A percentile compares a stretch with the other conserved stretches of the same genome.
Conservation (phyloP, 2,888 invertebrate genomes). For the Nemotelus nigrinus region DNA sequence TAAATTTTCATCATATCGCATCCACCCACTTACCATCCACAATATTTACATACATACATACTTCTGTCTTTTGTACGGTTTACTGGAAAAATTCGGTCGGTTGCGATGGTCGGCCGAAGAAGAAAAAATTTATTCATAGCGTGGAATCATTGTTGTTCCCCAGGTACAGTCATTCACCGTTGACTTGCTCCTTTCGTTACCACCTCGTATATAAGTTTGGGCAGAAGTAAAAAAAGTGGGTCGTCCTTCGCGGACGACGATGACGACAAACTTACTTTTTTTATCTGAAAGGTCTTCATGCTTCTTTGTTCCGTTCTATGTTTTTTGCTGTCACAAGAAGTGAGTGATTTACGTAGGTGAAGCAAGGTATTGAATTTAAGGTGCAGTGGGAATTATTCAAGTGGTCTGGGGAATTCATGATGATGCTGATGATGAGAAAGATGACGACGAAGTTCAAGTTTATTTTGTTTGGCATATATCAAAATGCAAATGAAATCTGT, state of each 20-base stretch:
- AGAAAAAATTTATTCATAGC: constrained; percentile 46
- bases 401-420: not conserved
- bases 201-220: constrained; percentile 23
- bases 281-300: constrained; percentile 14
- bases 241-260: not conserved
- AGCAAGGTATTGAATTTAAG: constrained; percentile 37
- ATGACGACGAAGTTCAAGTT: constrained; percentile 38
- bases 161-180: constrained; percentile 36
- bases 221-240: not conserved
- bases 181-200: constrained; percentile 27
- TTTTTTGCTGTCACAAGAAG: constrained; percentile 3
- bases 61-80: constrained; percentile 1
- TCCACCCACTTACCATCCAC: constrained; percentile 10
- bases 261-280: constrained; percentile 31
- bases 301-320: constrained; percentile 15
- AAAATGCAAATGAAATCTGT: constrained; percentile 34
- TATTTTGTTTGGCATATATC: constrained; percentile 16
- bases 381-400: constrained; percentile 36
- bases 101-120: constrained; percentile 26
- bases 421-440: not conserved
- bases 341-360: constrained; percentile 37
- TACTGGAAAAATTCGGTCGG: constrained; percentile 23
- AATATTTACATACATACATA: not conserved
- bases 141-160: constrained; percentile 45
- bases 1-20: constrained; percentile 34